Evolutionary conservation across 2,797 vertebrate species (phyloP), one percentile per base, ranked within the genome.

Genomic region (Phrynocephalus vlangalii): DNA sequence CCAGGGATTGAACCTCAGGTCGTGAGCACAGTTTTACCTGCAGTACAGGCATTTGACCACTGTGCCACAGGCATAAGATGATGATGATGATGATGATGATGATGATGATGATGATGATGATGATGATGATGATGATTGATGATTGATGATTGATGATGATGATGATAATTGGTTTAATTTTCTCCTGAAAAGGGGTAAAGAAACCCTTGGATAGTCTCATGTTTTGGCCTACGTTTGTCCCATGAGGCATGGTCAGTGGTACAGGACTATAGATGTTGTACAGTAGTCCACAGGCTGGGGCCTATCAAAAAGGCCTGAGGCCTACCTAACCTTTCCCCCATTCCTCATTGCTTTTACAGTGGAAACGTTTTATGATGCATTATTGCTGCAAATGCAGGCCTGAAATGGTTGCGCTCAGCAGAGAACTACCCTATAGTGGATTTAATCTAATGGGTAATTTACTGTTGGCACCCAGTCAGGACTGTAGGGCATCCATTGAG

Each of bases 391-490:
- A 18, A 60, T 33, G 85, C 24, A 26, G 38, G 15, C 24, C 30
- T 44, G 44, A 44, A 72, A 33, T 50, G 52, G 6, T 48, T 6
- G 30, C 70, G 24, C 73, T 71, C 22, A 52, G 44, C 6, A 6
- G 5, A 22, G 68, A 66, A 50, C 63, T 63, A 52, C 28, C 67
- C 18, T 79, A 18, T 38, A 44, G 67, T 44, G 38, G 18, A 30
- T 80, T 88, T 38, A 88, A 84, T 84, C 15, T 66, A 80, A 76
- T 88, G 26, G 44, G 81, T 88, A 88, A 88, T 85, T 76, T 80
- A 68, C 38, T 85, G 22, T 50, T 85, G 83, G 78, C 87, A 82
- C 60, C 10, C 30, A 56, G 30, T 85, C 83, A 82, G 71, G 63
- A 70, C 60, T 77, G 26, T 44, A 73, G 83, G 87, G 83, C 71